A percentile compares a stretch with the other conserved stretches of the same genome.
Evolutionary conservation across 1,140 invertebrate genomes (phyloP).

Genomic region (Eumaeus atala): DNA sequence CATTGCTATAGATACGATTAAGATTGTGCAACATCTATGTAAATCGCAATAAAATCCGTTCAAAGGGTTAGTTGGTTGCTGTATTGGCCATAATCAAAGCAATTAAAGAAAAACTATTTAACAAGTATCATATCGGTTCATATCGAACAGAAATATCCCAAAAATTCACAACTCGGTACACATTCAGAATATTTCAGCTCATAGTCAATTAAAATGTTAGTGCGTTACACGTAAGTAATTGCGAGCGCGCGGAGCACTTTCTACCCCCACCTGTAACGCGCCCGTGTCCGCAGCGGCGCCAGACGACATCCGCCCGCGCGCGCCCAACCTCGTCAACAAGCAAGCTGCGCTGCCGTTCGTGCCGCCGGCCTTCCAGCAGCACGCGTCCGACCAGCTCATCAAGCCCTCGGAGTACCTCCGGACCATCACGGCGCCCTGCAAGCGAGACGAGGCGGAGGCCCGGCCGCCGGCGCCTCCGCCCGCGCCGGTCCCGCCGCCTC

Average conservation of each 20-base stretch:
- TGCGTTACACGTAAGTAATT: slow-evolving; percentile 27
- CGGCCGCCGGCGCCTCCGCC: slow-evolving; percentile 72
- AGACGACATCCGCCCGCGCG: slow-evolving; percentile 71
- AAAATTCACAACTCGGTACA: not conserved
- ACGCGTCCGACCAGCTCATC: slow-evolving; percentile 84
- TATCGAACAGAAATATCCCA: too few relatives aligned
- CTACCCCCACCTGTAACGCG: slow-evolving; percentile 52
- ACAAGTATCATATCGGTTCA: too few relatives aligned
- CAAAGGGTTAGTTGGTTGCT: too few relatives aligned
- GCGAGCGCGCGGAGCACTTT: slow-evolving; percentile 51
- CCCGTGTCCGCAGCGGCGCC: slow-evolving; percentile 54
- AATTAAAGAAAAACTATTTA: too few relatives aligned
- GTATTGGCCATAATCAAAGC: too few relatives aligned
- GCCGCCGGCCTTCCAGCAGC: slow-evolving; percentile 87
- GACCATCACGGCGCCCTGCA: slow-evolving; percentile 78
- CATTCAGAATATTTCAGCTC: not conserved
- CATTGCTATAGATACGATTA: too few relatives aligned
- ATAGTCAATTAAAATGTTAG: slow-evolving; percentile 9
- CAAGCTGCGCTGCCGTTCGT: slow-evolving; percentile 90
- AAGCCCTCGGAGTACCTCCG: slow-evolving; percentile 93
- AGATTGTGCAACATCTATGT: too few relatives aligned
- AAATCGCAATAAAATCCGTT: too few relatives aligned
- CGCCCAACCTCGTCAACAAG: slow-evolving; percentile 83
- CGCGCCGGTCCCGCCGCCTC: slow-evolving; percentile 68
- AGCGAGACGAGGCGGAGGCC: slow-evolving; percentile 76